Percentiles rank a stretch among this genome's conserved stretches.
phyloP scores from a whole-genome alignment of 2,797 vertebrate species.

The Lacerta agilis region DNA sequence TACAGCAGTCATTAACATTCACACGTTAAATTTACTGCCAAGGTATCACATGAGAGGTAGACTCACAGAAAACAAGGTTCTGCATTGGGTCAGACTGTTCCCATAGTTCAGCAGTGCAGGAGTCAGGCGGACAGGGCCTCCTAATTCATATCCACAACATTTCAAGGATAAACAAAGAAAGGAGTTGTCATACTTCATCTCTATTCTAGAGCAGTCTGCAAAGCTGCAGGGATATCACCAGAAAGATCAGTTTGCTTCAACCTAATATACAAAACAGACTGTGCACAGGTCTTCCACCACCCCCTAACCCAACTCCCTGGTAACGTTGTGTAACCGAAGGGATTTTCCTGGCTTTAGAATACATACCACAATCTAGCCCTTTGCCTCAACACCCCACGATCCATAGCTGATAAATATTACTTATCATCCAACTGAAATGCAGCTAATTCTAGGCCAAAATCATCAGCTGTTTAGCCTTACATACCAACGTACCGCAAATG shows the following conservation, averaged over 20 bases:
- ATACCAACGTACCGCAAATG: conserved; percentile 17
- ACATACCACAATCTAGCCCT: conserved; percentile 31
- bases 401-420: conserved; percentile 35
- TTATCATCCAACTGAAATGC: conserved; percentile 17
- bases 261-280: conserved; percentile 28
- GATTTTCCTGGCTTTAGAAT: conserved; percentile 39
- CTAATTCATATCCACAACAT: neutral
- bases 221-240: neutral
- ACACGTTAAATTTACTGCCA: neutral
- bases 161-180: neutral
- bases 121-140: neutral
- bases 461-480: conserved; percentile 36
- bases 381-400: conserved; percentile 34
- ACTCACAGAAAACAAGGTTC: neutral
- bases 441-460: conserved; percentile 14
- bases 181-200: conserved; percentile 7
- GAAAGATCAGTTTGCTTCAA: conserved; percentile 2
- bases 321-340: conserved; percentile 10
- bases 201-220: neutral
- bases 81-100: neutral
- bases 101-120: neutral
- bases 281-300: neutral
- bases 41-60: neutral
- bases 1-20: neutral
- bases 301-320: neutral